These are phyloP conservation scores for human (Homo sapiens) DNA, from an alignment of 2,113 vertebrate species.

Conservation along the genomic window DNA sequence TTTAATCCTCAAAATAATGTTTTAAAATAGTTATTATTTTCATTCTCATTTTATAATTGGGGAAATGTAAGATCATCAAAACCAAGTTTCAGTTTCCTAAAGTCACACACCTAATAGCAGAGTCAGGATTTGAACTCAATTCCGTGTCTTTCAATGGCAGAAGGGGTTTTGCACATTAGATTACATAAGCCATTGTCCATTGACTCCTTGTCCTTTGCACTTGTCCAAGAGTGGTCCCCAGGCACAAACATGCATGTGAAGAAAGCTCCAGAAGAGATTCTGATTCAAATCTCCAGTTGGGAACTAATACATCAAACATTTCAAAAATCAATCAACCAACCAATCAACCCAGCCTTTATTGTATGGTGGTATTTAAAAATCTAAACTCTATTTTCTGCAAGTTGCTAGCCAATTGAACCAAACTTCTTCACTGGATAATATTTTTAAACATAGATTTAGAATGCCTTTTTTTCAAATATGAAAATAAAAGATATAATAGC, in stretches of 20 bases:
- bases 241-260: not conserved
- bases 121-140: not conserved
- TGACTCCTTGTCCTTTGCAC: not conserved
- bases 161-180: not conserved
- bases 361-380: not conserved
- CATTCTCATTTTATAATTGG: conserved; percentile 1
- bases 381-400: not conserved
- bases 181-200: not conserved
- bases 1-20: not conserved
- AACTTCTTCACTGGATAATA: not conserved
- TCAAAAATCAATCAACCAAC: not conserved
- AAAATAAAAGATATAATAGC: not conserved
- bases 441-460: not conserved
- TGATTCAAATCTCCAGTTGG: not conserved
- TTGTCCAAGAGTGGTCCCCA: not conserved
- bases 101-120: not conserved
- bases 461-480: not conserved
- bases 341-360: not conserved
- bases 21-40: not conserved
- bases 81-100: not conserved
- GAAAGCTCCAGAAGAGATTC: not conserved
- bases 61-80: not conserved
- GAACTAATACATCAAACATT: not conserved
- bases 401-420: not conserved
- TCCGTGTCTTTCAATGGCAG: not conserved